Evolutionary conservation across 2,888 invertebrate species (phyloP).

Genomic region (Metallyticus violacea): DNA sequence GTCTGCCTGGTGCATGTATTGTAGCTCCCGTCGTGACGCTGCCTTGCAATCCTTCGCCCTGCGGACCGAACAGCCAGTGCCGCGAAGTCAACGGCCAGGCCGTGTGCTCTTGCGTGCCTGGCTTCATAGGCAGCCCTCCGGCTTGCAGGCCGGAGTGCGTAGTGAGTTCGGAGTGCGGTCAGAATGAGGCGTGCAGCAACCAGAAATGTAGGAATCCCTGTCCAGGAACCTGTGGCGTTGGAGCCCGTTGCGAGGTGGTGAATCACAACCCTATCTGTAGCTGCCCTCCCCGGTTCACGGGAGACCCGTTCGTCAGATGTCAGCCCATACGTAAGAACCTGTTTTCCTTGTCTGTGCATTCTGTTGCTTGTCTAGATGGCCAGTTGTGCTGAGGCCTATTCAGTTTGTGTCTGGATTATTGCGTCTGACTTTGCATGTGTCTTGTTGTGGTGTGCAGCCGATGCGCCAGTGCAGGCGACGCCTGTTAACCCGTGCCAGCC

Average conservation of each 20-base stretch:
- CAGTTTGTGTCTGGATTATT: background rate
- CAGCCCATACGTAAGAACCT: constrained; percentile 57
- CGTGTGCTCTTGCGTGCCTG: constrained; percentile 66
- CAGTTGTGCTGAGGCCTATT: too few species aligned
- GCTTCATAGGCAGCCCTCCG: constrained; percentile 64
- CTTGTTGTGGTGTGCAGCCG: background rate
- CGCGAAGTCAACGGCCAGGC: constrained; percentile 67
- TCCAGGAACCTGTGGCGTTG: constrained; percentile 67
- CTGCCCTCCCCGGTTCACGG: constrained; percentile 66
- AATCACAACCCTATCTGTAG: constrained; percentile 71
- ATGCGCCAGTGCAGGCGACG: constrained; percentile 37
- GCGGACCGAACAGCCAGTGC: constrained; percentile 79
- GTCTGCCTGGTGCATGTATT: constrained; percentile 56
- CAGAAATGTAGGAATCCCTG: constrained; percentile 72
- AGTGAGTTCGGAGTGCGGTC: constrained; percentile 67
- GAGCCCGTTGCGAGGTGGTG: constrained; percentile 69
- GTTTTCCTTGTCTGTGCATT: background rate
- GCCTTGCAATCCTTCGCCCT: constrained; percentile 56
- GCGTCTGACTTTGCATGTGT: background rate
- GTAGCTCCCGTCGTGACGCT: constrained; percentile 45
- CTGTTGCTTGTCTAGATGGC: too few species aligned
- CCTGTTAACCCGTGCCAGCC: constrained; percentile 62
- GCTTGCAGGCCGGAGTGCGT: constrained; percentile 69
- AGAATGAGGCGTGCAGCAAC: constrained; percentile 63
- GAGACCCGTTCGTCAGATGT: constrained; percentile 78